Evolutionary conservation across 2,888 invertebrate genomes (phyloP), one percentile per base, ranked within the genome.

Genomic region (Gymnosoma rotundatum): DNA sequence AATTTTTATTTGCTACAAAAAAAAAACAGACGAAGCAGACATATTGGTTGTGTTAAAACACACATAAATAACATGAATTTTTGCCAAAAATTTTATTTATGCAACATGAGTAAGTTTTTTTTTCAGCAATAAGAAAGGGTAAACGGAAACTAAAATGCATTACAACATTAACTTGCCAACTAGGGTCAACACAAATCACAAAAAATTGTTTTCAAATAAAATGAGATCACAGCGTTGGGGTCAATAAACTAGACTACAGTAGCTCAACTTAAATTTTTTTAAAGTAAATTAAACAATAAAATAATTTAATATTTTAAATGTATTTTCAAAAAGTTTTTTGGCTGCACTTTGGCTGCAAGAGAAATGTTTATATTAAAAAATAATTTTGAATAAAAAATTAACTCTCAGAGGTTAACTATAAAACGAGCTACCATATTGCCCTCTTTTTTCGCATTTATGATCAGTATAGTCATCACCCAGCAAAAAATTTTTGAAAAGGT

Each of bases 181-280:
- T 81, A 72, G 81, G 74, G 81, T 84, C 84, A 84, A 78, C 58
- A 84, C 81, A 84, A 80, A 84, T 84, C 58, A 83, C 72, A 76
- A 58, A 42, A 48, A 50, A 25, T 21, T 63, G 14, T 50, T 58
- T 38, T 38, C 38, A 72, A 64, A 66, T 8, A 70, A n/a, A 56
- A 18, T 32, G 42, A 52, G 18, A 45, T 9, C 42, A 60, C 32
- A 32, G 9, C 16, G 14, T 16, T 20, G 52, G n/a, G 79, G 48
- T 79, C 66, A 79, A 79, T 60, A 73, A 73, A 73, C 79, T 66
- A 32, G 66, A 25, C 8, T 60, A 18, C n/a, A 52, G 6, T 20
- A 18, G 8, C 8, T 9, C 2, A 18, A 18, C 8, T 52, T 52
- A 18, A 52, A 18, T 20, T 1, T 7, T n/a, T 52, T 52, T 52